Evolutionary conservation across 2,113 vertebrate species (phyloP), one percentile per base, ranked within the genome.

Genomic region (Sterna hirundo): DNA sequence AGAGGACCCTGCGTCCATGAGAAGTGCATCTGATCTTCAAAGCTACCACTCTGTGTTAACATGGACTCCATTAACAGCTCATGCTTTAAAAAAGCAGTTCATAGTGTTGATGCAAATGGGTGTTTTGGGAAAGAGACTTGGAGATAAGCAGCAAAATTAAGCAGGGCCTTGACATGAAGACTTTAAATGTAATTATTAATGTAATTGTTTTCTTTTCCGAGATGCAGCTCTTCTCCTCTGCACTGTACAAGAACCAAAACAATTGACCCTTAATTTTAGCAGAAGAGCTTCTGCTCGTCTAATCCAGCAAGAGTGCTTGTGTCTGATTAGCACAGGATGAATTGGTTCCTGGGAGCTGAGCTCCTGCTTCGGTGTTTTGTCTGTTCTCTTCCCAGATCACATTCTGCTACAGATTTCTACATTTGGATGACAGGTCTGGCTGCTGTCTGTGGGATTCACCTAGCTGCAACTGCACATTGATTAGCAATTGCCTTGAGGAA

Each of bases 401-500:
- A 94, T 90, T 90, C 76, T 90, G 93, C 84, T 81, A 83, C 89
- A 76, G 84, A 84, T 90, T 95, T 92, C 92, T 52, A 93, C 92
- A 90, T 87, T 87, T 44, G 80, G 95, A 95, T 82, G 97, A 94
- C 93, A 92, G 91, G 95, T 95, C 95, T 76, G 96, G 89, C 89
- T 94, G 93, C 96, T 94, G 97, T 96, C 96, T 95, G 94, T 88
- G 93, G 94, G 96, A 94, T 97, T 97, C 94, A 98, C 96, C 96
- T 97, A 96, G 86, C 95, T 97, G 96, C 97, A 96, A 95, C 93
- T 96, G 91, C 95, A 96, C 96, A 97, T 96, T 97, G 96, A 97
- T 98, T 97, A 97, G 90, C 94, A 97, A 95, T 89, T 94, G 96
- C 97, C 97, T 96, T 19, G 91, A 97, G 97, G 96, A 98, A 96